phyloP scores from a whole-genome alignment of 2,113 vertebrate species.

The Petrocephalus microphthalmus region DNA sequence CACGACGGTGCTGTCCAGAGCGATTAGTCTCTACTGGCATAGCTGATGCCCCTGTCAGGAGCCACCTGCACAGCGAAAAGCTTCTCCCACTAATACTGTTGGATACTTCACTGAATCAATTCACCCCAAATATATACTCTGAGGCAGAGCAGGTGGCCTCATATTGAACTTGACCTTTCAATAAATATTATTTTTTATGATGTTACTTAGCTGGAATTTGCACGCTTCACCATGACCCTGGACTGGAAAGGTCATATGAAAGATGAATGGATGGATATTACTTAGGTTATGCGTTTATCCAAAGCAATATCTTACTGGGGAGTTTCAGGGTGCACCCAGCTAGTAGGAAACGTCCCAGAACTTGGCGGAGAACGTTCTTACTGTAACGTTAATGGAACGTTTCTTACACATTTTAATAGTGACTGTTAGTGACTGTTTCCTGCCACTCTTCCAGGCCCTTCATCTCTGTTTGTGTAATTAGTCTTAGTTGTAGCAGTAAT shows the following conservation, averaged over 20 bases:
- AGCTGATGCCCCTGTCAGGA: not conserved
- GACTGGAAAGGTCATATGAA: not conserved
- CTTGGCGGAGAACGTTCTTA: not conserved
- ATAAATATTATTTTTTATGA: not conserved
- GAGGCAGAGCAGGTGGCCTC: not conserved
- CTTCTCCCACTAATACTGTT: not conserved
- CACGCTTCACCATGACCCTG: not conserved
- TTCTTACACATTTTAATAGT: not conserved
- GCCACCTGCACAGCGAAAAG: not conserved
- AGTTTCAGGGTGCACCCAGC: not conserved
- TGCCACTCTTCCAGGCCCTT: not conserved
- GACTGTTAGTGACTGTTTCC: not conserved
- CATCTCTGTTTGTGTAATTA: not conserved
- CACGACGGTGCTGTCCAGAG: not conserved
- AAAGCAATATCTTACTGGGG: not conserved
- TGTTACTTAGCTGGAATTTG: not conserved
- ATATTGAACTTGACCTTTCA: not conserved
- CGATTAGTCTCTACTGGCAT: not conserved
- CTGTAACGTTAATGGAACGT: not conserved
- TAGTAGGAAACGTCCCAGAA: not conserved
- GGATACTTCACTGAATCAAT: not conserved
- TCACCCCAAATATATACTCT: not conserved
- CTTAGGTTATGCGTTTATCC: not conserved
- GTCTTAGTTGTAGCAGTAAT: not conserved
- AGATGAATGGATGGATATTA: not conserved